Base-by-base conservation (phyloP, 2,888 invertebrate genomes). In the Nemotelus pantherinus region DNA sequence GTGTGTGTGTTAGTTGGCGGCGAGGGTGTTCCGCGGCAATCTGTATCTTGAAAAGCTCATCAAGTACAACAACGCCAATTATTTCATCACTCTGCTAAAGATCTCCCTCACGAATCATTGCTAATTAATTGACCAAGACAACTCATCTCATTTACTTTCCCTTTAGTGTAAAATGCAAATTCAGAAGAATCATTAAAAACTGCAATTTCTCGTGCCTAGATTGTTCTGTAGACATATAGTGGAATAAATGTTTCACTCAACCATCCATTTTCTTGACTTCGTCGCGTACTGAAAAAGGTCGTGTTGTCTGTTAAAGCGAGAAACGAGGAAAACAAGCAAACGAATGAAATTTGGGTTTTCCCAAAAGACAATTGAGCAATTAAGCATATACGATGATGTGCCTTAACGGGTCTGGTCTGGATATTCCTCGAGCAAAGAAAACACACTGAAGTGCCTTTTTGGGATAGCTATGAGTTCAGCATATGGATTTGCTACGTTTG, bases 361-460 rank as follows among this genome's bases (percentile, higher is more conserved):
- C 75, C 68, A 55, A 48, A 79, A 77, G 79, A 79, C 79, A 79
- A 79, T 79, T 77, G 77, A 77, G 79, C 79, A 79, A 79, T 79
- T 79, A 79, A 74, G 72, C 60, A 65, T 76, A 72, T 63, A 47
- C 44, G 60, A 4, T 4, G 53, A 70, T 60, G 58, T 10, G 41
- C 3, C 25, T 50, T 25, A 53, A 4, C 39, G 53, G 53, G 3
- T 65, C 53, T 10, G 25, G 43, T 48, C 45, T 60, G 25, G 25
- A 25, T 25, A 25, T 25, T 25, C 43, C 10, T 64, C 6, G 41
- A 44, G 10, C 39, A 44, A 64, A 9, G 10, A 44, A n/a, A 64
- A 39, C 6, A 64, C 64, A 64, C 64, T 10, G 9, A 6, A 39
- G 10, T 10, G 10, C 44, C 7, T 60, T n/a, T 43, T 43, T 41